Evolutionary conservation across 2,797 vertebrate genomes (phyloP), one percentile per base, ranked within the genome.

Genomic region (Ctenopoma multispine): DNA sequence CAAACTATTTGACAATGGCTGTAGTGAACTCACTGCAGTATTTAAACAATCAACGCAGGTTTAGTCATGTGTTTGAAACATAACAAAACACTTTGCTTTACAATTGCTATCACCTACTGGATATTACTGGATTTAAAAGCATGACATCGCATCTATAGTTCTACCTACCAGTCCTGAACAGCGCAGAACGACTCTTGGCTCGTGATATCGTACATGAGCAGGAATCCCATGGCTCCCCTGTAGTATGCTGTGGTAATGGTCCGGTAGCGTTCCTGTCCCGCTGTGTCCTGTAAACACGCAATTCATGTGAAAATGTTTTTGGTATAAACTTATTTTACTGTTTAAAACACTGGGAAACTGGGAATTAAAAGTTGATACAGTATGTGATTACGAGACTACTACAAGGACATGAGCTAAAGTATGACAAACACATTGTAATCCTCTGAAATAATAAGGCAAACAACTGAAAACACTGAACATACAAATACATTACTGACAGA

Each of bases 191-290:
- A 96, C n/a, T 97, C 96, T 84, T 95, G 92, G 81, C 95, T 97
- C 36, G 96, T 94, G 62, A 97, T 94, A 15, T 98, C 97, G 3
- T 97, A 97, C 95, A 97, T 95, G 1, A 98, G 94, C 77, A 97
- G 90, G 87, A 97, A 98, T 11, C 97, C 97, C 97, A 98, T 97
- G 80, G 97, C 96, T 17, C 96, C 96, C 18, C 96, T 91, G 92
- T 97, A 97, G 82, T 97, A 98, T 0, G 96, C 96, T 0, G 96
- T 97, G 69, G 96, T 98, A 81, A 97, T 97, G 8, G 96, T 97
- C 5, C 96, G 92, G 87, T 98, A 98, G 9, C 97, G 93, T 83
- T 98, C 97, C 88, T 98, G 96, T 3, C 97, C 97, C 0, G 96
- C 96, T 0, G 96, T 97, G 91, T 97, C 97, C 96, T 97, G 80